These are phyloP conservation scores for Xyliphius kryptos DNA, from an alignment of 2,113 vertebrate species.

Conservation along the genomic window DNA sequence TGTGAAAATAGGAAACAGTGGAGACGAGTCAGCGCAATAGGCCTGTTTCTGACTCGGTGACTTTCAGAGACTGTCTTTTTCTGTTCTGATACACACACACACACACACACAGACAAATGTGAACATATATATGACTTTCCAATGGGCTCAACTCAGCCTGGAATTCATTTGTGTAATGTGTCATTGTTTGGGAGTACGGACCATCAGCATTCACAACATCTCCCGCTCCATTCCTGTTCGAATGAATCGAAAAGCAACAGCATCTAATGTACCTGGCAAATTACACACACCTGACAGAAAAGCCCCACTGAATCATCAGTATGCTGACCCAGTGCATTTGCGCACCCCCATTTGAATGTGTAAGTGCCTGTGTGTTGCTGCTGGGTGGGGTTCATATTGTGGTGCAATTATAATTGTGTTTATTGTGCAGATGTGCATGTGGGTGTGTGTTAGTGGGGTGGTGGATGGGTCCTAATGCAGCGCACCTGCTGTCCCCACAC, in stretches of 20 bases:
- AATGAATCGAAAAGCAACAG: constrained; percentile 9
- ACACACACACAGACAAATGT: constrained; percentile 8
- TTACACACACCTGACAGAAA: constrained; percentile 40
- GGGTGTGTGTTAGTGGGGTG: constrained; percentile 5
- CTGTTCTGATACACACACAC: constrained; percentile 6
- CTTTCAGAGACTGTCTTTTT: constrained; percentile 11
- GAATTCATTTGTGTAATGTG: too few species aligned
- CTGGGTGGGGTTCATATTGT: constrained; percentile 1
- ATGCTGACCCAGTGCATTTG: constrained; percentile 19
- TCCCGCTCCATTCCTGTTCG: neutral
- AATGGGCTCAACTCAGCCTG: constrained; percentile 7
- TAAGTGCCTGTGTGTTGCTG: neutral
- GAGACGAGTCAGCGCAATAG: constrained; percentile 44
- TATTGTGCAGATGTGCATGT: constrained; percentile 1
- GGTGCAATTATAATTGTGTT: neutral
- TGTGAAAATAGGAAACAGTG: constrained; percentile 57
- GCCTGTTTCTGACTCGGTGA: constrained; percentile 28
- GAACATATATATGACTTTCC: constrained; percentile 13
- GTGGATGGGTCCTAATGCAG: constrained; percentile 49
- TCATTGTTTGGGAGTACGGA: constrained; percentile 3
- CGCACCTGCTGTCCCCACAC: constrained; percentile 62
- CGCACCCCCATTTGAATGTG: constrained; percentile 18
- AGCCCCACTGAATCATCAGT: constrained; percentile 17
- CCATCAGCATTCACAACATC: neutral
- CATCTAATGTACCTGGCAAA: constrained; percentile 28